A percentile compares a stretch with the other conserved stretches of the same genome.
Conservation (phyloP, 2,113 vertebrate species). For the Dermatemys mawii region DNA sequence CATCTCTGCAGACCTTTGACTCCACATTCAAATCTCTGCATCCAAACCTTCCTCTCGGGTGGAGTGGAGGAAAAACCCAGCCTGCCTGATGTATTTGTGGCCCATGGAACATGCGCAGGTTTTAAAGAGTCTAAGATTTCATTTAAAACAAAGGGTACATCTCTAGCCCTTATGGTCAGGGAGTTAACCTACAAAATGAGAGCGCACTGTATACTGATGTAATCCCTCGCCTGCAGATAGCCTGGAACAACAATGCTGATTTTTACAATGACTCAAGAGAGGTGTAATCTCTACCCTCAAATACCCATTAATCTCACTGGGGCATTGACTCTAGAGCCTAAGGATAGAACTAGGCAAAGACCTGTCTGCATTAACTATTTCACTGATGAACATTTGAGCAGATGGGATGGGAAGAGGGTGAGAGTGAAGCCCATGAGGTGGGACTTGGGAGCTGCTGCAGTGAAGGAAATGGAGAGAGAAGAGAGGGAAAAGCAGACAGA, state of each 20-base stretch:
- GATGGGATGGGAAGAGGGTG: neutral
- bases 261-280: neutral
- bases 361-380: neutral
- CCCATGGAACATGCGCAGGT: neutral
- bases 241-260: neutral
- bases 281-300: neutral
- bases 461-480: neutral
- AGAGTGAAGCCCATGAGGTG: neutral
- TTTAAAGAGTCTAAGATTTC: neutral
- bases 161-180: accelerated
- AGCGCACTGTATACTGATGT: neutral
- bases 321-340: accelerated
- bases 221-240: neutral
- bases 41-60: neutral
- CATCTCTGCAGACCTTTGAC: neutral
- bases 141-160: neutral
- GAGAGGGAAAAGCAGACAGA: neutral
- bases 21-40: neutral
- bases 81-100: neutral
- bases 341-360: accelerated
- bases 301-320: neutral
- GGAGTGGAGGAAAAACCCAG: neutral
- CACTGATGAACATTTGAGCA: neutral
- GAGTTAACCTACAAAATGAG: neutral
- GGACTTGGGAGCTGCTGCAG: neutral